Conservation (phyloP, 1,140 invertebrate species). For the Drosophila parabipectinata region DNA sequence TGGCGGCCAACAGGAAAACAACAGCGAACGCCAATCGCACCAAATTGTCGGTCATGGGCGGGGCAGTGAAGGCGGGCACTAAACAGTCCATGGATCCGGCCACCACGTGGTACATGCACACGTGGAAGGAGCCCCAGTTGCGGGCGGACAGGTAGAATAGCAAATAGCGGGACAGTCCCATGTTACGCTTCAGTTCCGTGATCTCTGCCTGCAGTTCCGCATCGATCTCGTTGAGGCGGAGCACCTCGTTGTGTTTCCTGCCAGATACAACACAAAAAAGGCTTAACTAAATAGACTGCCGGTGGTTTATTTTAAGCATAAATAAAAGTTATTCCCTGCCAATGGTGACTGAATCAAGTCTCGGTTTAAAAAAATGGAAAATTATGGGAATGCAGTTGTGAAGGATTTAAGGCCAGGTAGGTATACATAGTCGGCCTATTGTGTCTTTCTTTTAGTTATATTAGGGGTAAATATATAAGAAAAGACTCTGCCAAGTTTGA, state of each 20-base stretch:
- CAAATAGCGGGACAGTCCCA: constrained; percentile 2
- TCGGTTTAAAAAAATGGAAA: too few species aligned
- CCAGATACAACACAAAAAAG: background rate
- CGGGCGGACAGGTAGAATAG: background rate
- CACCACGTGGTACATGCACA: background rate
- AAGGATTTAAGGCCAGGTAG: too few species aligned
- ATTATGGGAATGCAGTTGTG: too few species aligned
- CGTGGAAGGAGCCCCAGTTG: background rate
- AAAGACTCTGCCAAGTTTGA: too few species aligned
- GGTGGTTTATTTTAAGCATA: too few species aligned
- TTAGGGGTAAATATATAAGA: too few species aligned
- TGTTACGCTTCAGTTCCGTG: background rate
- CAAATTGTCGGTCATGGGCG: background rate
- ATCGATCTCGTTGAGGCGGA: background rate
- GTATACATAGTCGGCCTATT: too few species aligned
- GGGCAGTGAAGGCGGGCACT: background rate
- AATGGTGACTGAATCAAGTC: too few species aligned
- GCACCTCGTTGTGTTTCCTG: constrained; percentile 10
- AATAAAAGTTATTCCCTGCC: too few species aligned
- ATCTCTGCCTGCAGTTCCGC: background rate
- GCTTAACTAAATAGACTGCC: background rate
- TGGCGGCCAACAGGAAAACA: background rate
- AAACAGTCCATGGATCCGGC: constrained; percentile 1
- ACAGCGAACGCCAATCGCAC: background rate
- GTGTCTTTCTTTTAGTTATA: too few species aligned